phyloP scores from a whole-genome alignment of 2,797 vertebrate species.

The Sparus aurata region DNA sequence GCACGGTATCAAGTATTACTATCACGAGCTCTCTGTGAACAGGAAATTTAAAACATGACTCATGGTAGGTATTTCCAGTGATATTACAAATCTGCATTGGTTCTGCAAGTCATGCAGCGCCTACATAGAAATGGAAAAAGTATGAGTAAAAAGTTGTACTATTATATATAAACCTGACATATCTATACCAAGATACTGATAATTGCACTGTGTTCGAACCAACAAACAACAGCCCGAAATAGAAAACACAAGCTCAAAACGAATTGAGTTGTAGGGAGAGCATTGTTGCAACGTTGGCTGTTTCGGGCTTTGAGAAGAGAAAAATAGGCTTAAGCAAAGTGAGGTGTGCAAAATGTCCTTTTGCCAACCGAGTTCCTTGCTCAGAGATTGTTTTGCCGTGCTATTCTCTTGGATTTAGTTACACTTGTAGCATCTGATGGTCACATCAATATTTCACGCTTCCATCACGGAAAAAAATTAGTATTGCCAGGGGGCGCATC shows the following conservation, averaged over 20 bases:
- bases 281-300: conserved; percentile 24
- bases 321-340: conserved; percentile 21
- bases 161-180: conserved; percentile 12
- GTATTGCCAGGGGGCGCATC: conserved; percentile 20
- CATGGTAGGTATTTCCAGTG: conserved; percentile 25
- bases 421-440: conserved; percentile 10
- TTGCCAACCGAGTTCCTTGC: background rate
- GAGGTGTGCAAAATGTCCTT: conserved; percentile 20
- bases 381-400: background rate
- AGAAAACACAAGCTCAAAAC: conserved; percentile 28
- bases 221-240: conserved; percentile 16
- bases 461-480: conserved; percentile 29
- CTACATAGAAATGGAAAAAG: background rate
- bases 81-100: conserved; percentile 12
- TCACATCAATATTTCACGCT: conserved; percentile 34
- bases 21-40: conserved; percentile 29
- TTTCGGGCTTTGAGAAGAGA: conserved; percentile 10
- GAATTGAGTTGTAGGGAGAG: background rate
- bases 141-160: background rate
- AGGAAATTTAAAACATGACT: conserved; percentile 68
- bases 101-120: conserved; percentile 17
- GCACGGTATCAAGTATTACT: conserved; percentile 41
- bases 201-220: conserved; percentile 24
- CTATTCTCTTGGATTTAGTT: conserved; percentile 22
- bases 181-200: conserved; percentile 1